These are phyloP conservation scores for Drosophila bunnanda DNA, from an alignment of 2,888 invertebrate genomes.

Conservation along the genomic window DNA sequence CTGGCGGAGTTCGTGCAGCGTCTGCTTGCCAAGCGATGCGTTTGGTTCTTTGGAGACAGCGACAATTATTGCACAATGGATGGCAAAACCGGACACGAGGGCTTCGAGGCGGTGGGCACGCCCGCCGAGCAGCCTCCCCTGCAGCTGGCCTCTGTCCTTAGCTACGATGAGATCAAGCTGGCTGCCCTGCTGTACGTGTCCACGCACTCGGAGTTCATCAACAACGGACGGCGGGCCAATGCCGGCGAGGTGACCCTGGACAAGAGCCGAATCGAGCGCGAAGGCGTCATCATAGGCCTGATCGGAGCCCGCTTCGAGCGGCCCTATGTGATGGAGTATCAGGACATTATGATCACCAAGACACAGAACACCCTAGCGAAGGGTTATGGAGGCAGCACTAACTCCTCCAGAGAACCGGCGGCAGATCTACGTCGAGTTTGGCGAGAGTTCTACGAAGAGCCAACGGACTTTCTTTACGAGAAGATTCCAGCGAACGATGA, in stretches of 20 bases:
- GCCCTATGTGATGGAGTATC: constrained; percentile 85
- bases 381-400: constrained; percentile 83
- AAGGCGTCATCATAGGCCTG: constrained; percentile 86
- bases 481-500: constrained; percentile 48
- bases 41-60: constrained; percentile 84
- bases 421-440: constrained; percentile 75
- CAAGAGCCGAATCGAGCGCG: constrained; percentile 84
- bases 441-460: constrained; percentile 76
- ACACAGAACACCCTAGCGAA: constrained; percentile 85
- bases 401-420: constrained; percentile 3
- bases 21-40: constrained; percentile 86
- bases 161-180: constrained; percentile 87
- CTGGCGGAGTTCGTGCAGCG: constrained; percentile 86
- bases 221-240: constrained; percentile 86
- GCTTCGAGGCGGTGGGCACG: constrained; percentile 86
- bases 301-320: constrained; percentile 85
- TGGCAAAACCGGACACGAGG: constrained; percentile 84
- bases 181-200: constrained; percentile 86
- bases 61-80: constrained; percentile 85
- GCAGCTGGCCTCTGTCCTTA: constrained; percentile 85
- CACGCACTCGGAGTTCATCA: constrained; percentile 86
- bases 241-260: constrained; percentile 83
- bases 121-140: constrained; percentile 85
- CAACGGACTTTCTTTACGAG: constrained; percentile 64
- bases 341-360: constrained; percentile 85